Conservation (phyloP, 2,888 invertebrate species). For the Melanotus villosus region DNA sequence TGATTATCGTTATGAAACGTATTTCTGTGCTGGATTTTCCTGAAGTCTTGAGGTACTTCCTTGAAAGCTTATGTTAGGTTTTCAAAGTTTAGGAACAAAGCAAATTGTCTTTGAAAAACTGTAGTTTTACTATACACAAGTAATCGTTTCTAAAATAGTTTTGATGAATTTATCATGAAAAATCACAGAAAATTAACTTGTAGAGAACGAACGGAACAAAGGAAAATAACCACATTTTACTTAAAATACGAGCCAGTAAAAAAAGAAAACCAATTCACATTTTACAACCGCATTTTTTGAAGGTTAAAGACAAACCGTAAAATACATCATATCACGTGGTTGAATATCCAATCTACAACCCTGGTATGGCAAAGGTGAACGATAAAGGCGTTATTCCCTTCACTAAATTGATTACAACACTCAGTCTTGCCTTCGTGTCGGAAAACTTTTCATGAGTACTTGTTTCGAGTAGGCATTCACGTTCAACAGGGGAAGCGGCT, state of each 20-base stretch:
- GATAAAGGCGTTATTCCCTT: slow-evolving; percentile 15
- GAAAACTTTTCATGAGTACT: slow-evolving; percentile 21
- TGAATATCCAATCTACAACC: not conserved
- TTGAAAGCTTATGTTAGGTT: no score
- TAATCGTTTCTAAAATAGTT: no score
- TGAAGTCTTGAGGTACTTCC: not conserved
- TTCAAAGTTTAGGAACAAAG: no score
- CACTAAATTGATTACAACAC: slow-evolving; percentile 27
- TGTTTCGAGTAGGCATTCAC: slow-evolving; percentile 22
- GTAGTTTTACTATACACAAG: no score
- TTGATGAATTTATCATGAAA: no score
- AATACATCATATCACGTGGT: not conserved
- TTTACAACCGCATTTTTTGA: no score
- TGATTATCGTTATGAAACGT: slow-evolving; percentile 22
- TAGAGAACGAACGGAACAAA: no score
- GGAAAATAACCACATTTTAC: no score
- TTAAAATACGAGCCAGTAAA: no score
- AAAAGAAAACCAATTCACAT: no score
- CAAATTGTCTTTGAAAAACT: no score
- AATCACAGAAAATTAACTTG: no score
- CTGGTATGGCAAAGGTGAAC: not conserved
- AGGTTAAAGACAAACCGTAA: not conserved
- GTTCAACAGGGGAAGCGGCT: not conserved
- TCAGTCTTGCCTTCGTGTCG: slow-evolving; percentile 11
- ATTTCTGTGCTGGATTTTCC: not conserved